Conservation (phyloP, 92 coral and sea anemone genomes). For the Epizoanthus illoricatus region DNA sequence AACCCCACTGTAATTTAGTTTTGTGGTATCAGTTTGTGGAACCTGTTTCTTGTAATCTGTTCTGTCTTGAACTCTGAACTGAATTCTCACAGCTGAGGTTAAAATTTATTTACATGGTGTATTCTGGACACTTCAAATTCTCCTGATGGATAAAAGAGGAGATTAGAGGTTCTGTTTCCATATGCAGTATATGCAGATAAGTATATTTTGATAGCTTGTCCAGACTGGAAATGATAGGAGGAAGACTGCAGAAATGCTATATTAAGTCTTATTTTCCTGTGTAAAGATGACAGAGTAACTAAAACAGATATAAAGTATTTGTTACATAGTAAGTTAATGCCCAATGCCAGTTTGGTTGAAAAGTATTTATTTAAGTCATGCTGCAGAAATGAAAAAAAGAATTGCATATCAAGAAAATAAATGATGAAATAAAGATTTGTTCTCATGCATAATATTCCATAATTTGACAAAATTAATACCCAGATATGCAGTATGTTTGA, state of each 20-base stretch:
- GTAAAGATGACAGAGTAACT: neutral
- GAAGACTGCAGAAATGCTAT: constrained; percentile 4
- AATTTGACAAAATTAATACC: too few species aligned
- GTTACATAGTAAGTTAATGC: constrained; percentile 33
- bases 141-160: too few species aligned
- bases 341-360: constrained; percentile 37
- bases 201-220: constrained; percentile 18
- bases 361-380: constrained; percentile 31
- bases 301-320: constrained; percentile 21
- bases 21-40: neutral
- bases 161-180: neutral
- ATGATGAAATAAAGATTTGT: neutral
- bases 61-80: neutral
- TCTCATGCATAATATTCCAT: too few species aligned
- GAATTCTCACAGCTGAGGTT: neutral
- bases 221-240: neutral
- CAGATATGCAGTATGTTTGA: too few species aligned
- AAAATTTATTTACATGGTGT: too few species aligned
- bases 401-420: neutral
- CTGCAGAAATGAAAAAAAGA: constrained; percentile 14
- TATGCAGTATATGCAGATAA: neutral
- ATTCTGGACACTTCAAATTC: too few species aligned
- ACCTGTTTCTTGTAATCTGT: neutral
- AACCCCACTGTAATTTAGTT: neutral
- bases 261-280: neutral